Base-by-base conservation (phyloP, 2,797 vertebrate genomes). In the Atherinosoma microstoma region DNA sequence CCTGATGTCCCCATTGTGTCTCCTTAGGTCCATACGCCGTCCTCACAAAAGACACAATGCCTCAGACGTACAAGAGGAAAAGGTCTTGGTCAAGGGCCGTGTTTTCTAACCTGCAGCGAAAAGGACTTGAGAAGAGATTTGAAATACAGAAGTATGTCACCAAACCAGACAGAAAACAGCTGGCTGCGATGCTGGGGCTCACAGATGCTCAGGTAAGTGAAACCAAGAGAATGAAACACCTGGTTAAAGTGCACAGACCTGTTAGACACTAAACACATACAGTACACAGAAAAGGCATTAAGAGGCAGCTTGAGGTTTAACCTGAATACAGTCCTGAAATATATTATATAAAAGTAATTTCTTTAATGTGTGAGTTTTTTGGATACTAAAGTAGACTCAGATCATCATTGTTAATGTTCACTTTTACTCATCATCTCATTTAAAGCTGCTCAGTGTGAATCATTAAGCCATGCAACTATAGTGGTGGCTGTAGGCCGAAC, bases 111-210 rank as follows among this genome's bases (percentile, higher is more conserved):
- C 94, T 99, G 65, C 98, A 99, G 92, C 96, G 98, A 62, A 99
- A 99, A 89, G 98, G 98, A 10, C 95, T 99, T 64, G 98, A 99
- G 91, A 99, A 99, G 74, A 94, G 98, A 34, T 99, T 99, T 54
- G 98, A 99, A 91, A 97, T 99, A 58, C 98, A 99, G 93, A 99
- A 99, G 76, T 99, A 99, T 0, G 98, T 99, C 91, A 99, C 98
- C 85, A 99, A 99, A 84, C 98, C 98, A 0, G 98, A 99, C 93
- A 92, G 98, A 87, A 99, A 99, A 82, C 98, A 99, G 87, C 94
- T 99, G 85, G 98, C 98, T 0, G 98, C 98, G 0, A 99, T 99
- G 98, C 93, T 99, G 70, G 98, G 98, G 7, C 96, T 99, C 70
- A 99, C 98, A 0, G 98, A 99, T 1, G 98, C 98, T 24, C 98